These are phyloP conservation scores for Coelinius sp. DNA, from an alignment of 2,888 invertebrate genomes.

Conservation along the genomic window DNA sequence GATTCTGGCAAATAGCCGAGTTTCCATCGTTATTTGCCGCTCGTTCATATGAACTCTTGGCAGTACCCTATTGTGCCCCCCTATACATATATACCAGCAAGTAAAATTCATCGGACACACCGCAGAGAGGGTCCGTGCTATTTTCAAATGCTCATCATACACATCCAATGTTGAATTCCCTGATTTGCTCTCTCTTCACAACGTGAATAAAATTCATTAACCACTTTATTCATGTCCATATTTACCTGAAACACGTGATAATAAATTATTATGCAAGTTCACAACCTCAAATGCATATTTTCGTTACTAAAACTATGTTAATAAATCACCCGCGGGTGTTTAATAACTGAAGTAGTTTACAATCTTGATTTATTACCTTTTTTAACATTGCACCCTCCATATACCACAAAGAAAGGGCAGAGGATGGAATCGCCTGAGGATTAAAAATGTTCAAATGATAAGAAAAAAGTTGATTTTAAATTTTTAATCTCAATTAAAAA, in stretches of 20 bases:
- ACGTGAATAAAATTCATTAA: not conserved
- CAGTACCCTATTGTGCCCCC: not conserved
- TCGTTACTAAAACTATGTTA: not conserved
- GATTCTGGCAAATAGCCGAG: slow-evolving; percentile 36
- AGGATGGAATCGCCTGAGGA: too few species aligned
- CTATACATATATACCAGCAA: not conserved
- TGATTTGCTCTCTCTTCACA: not conserved
- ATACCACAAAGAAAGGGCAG: too few species aligned
- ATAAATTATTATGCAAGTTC: not conserved
- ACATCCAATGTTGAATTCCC: not conserved
- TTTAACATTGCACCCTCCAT: not conserved
- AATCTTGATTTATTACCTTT: not conserved
- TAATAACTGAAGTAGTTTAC: not conserved
- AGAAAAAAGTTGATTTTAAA: not conserved
- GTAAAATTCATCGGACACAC: slow-evolving; percentile 9
- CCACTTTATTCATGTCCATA: not conserved
- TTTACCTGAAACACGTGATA: not conserved
- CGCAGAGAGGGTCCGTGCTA: slow-evolving; percentile 2
- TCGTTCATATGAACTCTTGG: slow-evolving; percentile 35
- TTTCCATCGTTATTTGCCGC: slow-evolving; percentile 38
- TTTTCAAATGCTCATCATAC: not conserved
- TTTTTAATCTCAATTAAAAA: not conserved
- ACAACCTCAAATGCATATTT: not conserved
- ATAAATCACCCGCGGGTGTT: not conserved
- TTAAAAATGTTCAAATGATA: not conserved